Evolutionary conservation across 2,797 vertebrate genomes (phyloP).

Genomic region (Otolemur crassicaudatus): DNA sequence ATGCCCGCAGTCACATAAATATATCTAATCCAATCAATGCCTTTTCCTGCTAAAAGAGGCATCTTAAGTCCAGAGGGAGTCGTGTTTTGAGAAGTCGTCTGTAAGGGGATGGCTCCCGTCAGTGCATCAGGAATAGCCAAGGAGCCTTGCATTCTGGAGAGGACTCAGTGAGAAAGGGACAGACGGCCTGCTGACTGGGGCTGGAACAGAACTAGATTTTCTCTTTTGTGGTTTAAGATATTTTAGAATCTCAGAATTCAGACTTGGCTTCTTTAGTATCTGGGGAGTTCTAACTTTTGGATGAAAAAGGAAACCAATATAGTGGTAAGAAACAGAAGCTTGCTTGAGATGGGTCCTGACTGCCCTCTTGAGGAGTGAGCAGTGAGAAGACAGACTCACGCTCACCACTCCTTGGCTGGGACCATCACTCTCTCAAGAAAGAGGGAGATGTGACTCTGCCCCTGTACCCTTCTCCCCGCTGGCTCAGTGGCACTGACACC

Average conservation of each 20-base stretch:
- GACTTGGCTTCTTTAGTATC: conserved; percentile 44
- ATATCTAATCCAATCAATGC: background rate
- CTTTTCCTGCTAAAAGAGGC: conserved; percentile 20
- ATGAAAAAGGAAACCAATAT: conserved; percentile 45
- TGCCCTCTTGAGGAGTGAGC: background rate
- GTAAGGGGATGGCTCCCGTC: background rate
- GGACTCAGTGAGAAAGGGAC: background rate
- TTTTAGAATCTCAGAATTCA: conserved; percentile 52
- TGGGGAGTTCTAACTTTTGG: conserved; percentile 42
- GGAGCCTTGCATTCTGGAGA: conserved; percentile 28
- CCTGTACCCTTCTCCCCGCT: background rate
- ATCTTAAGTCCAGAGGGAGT: conserved; percentile 37
- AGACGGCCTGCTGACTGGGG: background rate
- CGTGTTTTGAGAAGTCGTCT: conserved; percentile 32
- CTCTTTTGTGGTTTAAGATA: conserved; percentile 46
- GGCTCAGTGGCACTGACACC: background rate
- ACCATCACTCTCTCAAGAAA: background rate
- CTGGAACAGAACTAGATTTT: conserved; percentile 11
- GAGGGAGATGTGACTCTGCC: background rate
- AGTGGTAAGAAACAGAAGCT: conserved; percentile 33
- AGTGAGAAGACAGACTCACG: background rate
- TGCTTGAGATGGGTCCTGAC: background rate
- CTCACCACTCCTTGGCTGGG: background rate
- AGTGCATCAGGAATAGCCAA: conserved; percentile 29
- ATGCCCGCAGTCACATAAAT: conserved; percentile 71